Percentiles rank a stretch among this genome's conserved stretches.
Conservation (phyloP, 2,888 invertebrate species). For the Caenorhabditis sp. region DNA sequence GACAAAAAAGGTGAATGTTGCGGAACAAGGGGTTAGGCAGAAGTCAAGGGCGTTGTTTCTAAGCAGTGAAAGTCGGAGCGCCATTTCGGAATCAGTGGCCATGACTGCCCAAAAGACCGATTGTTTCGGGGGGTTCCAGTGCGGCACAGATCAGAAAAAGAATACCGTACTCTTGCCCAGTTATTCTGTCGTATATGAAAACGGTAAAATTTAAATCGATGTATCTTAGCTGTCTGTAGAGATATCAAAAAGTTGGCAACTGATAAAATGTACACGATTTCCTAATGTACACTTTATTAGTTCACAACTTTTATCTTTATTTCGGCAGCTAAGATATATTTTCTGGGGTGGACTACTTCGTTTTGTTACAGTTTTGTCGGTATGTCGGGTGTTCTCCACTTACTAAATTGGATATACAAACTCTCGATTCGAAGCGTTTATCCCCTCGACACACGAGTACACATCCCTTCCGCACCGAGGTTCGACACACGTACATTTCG, state of each 20-base stretch:
- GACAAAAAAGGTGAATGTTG: constrained; percentile 19
- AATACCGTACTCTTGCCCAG: too few species aligned
- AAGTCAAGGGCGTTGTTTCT: constrained; percentile 45
- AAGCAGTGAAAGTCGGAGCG: constrained; percentile 43
- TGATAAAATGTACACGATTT: too few species aligned
- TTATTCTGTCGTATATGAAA: too few species aligned
- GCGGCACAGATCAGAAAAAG: too few species aligned
- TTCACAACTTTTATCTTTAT: too few species aligned
- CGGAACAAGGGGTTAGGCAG: constrained; percentile 20
- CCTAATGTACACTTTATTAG: too few species aligned
- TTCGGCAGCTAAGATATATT: too few species aligned
- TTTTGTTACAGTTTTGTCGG: not conserved
- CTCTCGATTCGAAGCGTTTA: constrained; percentile 28
- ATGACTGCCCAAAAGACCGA: constrained; percentile 12
- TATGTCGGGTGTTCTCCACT: too few species aligned
- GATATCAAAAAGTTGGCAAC: too few species aligned
- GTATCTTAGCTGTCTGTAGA: too few species aligned
- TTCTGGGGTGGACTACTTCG: not conserved
- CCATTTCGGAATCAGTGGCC: constrained; percentile 46
- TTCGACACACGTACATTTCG: constrained; percentile 11
- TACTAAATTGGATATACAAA: constrained; percentile 20
- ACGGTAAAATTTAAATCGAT: too few species aligned
- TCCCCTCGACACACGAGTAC: constrained; percentile 24
- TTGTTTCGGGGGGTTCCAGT: constrained; percentile 27
- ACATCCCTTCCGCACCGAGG: constrained; percentile 5